phyloP scores from a whole-genome alignment of 2,113 vertebrate species.

The Syrrhaptes paradoxus region DNA sequence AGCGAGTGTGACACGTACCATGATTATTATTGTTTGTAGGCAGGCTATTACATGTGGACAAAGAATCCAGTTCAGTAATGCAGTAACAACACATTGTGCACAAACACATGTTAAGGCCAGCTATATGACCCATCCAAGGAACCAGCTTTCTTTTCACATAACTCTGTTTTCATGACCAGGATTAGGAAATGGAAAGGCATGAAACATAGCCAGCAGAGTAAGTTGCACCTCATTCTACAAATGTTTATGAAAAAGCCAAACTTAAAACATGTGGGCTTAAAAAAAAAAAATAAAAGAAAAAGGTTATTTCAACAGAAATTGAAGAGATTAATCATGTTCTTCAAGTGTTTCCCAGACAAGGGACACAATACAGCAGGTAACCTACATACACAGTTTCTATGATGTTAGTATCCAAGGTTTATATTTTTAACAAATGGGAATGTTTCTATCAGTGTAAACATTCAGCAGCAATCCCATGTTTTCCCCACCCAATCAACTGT shows the following conservation, averaged over 20 bases:
- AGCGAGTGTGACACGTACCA: neutral
- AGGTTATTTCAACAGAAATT: neutral
- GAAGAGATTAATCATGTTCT: neutral
- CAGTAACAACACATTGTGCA: neutral
- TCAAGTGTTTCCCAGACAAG: neutral
- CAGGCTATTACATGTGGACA: neutral
- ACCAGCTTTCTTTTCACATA: neutral
- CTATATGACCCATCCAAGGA: neutral
- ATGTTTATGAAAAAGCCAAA: neutral
- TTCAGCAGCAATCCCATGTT: neutral
- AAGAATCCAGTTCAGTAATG: neutral
- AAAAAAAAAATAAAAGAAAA: neutral
- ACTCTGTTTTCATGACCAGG: neutral
- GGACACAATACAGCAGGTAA: neutral
- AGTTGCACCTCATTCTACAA: neutral
- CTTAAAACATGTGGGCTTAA: neutral
- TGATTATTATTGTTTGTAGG: neutral
- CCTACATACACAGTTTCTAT: neutral
- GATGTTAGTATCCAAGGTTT: neutral
- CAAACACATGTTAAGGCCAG: neutral
- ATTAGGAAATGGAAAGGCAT: neutral
- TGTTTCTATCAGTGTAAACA: conserved; percentile 15
- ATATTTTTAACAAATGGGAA: conserved; percentile 22
- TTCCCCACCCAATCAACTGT: conserved; percentile 28
- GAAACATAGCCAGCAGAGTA: neutral